These are phyloP conservation scores for Hyposoter dolosus DNA, from an alignment of 2,888 invertebrate species.

Conservation along the genomic window DNA sequence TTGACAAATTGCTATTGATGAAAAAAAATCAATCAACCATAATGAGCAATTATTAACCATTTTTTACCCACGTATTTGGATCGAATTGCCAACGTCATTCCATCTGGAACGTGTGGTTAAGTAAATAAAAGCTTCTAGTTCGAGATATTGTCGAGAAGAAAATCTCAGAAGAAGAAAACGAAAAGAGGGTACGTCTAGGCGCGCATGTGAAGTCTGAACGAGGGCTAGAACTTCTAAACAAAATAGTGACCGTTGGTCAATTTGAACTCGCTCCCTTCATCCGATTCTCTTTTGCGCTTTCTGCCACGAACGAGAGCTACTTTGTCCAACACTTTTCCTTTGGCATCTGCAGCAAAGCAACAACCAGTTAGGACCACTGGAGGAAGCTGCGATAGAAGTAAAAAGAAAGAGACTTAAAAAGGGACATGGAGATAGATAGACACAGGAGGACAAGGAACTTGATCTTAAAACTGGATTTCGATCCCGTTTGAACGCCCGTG, in stretches of 20 bases:
- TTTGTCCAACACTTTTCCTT: constrained; percentile 58
- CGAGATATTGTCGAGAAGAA: not conserved
- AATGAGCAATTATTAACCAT: not conserved
- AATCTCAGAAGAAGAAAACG: not conserved
- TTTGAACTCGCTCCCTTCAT: constrained; percentile 43
- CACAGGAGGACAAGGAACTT: constrained; percentile 75
- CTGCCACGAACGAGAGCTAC: constrained; percentile 51
- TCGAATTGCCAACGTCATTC: constrained; percentile 1
- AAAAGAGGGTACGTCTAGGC: constrained; percentile 27
- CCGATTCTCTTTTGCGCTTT: constrained; percentile 50
- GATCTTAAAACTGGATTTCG: constrained; percentile 84
- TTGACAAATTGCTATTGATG: not conserved
- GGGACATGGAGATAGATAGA: constrained; percentile 34
- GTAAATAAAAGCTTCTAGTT: constrained; percentile 7
- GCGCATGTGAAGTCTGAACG: constrained; percentile 40
- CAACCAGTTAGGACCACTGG: constrained; percentile 82
- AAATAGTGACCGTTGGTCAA: constrained; percentile 70
- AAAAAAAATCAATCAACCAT: not conserved
- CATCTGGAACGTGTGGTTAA: not conserved
- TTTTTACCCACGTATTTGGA: not conserved
- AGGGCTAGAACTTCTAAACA: constrained; percentile 54
- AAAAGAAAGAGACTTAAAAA: constrained; percentile 25
- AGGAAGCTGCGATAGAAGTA: constrained; percentile 74
- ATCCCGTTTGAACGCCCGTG: constrained; percentile 76
- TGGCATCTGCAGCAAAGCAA: constrained; percentile 71